These are phyloP conservation scores for Ciconia nigra DNA, from an alignment of 2,797 vertebrate genomes.

Conservation along the genomic window DNA sequence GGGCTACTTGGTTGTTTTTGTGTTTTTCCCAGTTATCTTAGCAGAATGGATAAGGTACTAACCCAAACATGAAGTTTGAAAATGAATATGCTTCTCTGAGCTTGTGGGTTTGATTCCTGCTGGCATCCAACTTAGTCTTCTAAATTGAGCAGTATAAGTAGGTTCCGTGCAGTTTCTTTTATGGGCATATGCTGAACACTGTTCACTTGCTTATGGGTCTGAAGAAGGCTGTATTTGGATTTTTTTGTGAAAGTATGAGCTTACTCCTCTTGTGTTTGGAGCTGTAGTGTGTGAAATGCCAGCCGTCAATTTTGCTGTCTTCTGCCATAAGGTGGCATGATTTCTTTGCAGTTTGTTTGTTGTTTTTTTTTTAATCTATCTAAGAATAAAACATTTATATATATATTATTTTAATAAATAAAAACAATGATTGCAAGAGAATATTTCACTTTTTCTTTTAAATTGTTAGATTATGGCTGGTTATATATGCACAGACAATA, in stretches of 20 bases:
- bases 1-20: not conserved
- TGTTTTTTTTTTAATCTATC: not conserved
- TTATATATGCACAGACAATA: not conserved
- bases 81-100: not conserved
- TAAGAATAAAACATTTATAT: not conserved
- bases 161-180: not conserved
- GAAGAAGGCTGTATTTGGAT: not conserved
- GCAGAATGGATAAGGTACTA: not conserved
- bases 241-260: not conserved
- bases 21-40: not conserved
- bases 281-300: not conserved
- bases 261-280: not conserved
- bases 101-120: not conserved
- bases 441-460: not conserved
- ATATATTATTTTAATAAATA: not conserved
- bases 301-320: not conserved
- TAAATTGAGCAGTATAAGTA: not conserved
- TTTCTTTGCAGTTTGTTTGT: not conserved
- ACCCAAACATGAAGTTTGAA: not conserved
- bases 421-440: not conserved
- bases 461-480: not conserved
- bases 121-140: not conserved
- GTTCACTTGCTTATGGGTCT: not conserved
- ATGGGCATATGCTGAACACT: not conserved
- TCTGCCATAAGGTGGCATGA: conserved; percentile 49